These are phyloP conservation scores for Oreochromis niloticus DNA, from an alignment of 2,113 vertebrate species.

Conservation along the genomic window DNA sequence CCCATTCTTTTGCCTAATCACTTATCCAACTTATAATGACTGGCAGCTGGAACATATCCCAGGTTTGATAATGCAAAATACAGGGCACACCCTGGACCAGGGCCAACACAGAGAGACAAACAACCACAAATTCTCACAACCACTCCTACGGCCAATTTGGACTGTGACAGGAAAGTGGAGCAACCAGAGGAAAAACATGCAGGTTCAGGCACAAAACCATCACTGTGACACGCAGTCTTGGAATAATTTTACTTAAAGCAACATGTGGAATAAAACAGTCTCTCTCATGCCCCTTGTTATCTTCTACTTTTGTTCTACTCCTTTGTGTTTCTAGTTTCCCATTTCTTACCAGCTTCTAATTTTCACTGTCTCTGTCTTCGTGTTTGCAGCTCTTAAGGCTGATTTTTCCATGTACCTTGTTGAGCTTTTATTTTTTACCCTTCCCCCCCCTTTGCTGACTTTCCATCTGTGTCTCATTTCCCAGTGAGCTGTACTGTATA, in stretches of 20 bases:
- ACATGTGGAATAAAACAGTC: neutral
- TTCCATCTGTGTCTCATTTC: neutral
- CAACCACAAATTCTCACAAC: neutral
- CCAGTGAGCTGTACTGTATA: neutral
- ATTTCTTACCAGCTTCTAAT: neutral
- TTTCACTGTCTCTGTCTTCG: accelerated
- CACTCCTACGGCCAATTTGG: neutral
- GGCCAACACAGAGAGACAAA: neutral
- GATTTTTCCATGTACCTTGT: neutral
- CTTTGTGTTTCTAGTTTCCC: neutral
- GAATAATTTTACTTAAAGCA: neutral
- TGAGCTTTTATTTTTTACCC: neutral
- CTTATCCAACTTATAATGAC: neutral
- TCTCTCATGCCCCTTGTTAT: neutral
- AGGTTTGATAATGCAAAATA: neutral
- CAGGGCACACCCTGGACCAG: neutral
- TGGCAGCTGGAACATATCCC: neutral
- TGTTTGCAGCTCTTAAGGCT: neutral
- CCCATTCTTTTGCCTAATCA: neutral
- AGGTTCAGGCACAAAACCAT: neutral
- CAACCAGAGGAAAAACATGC: neutral
- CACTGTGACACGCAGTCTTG: neutral
- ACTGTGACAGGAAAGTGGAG: neutral
- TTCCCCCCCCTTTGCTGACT: accelerated
- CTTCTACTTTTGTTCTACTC: neutral